phyloP scores from a whole-genome alignment of 2,888 invertebrate species.

The Trimorus sp. region DNA sequence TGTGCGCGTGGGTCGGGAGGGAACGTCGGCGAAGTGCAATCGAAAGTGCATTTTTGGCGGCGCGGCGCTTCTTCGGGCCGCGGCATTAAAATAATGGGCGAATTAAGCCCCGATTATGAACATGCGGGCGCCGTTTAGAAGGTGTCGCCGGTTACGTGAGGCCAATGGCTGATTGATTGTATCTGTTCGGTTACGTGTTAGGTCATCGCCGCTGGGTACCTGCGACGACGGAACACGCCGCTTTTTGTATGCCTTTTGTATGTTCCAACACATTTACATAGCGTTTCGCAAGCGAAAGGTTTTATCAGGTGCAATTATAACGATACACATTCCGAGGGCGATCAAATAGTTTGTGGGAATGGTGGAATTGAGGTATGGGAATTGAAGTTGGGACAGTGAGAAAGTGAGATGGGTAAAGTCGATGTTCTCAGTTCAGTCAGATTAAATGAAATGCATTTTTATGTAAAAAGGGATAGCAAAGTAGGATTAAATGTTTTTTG shows the following conservation, averaged over 20 bases:
- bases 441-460: too few species aligned
- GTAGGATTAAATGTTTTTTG: too few species aligned
- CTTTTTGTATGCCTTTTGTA: slow-evolving; percentile 25
- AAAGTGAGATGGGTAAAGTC: too few species aligned
- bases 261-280: slow-evolving; percentile 40
- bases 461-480: too few species aligned
- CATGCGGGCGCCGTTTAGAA: slow-evolving; percentile 4
- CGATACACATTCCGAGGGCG: too few species aligned
- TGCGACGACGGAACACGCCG: slow-evolving; percentile 31
- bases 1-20: not conserved
- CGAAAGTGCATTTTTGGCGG: not conserved
- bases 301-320: not conserved
- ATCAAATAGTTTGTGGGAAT: too few species aligned
- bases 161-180: slow-evolving; percentile 41
- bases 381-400: too few species aligned
- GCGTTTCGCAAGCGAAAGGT: slow-evolving; percentile 40
- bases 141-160: slow-evolving; percentile 21
- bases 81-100: slow-evolving; percentile 9
- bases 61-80: not conserved
- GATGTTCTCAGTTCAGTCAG: too few species aligned
- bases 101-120: slow-evolving; percentile 18
- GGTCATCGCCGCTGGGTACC: slow-evolving; percentile 50
- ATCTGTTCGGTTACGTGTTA: slow-evolving; percentile 53
- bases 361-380: too few species aligned
- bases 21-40: not conserved